Evolutionary conservation across 53 echinoderm and acorn worm genomes (phyloP).

Genomic region (Paracentrotus lividus): DNA sequence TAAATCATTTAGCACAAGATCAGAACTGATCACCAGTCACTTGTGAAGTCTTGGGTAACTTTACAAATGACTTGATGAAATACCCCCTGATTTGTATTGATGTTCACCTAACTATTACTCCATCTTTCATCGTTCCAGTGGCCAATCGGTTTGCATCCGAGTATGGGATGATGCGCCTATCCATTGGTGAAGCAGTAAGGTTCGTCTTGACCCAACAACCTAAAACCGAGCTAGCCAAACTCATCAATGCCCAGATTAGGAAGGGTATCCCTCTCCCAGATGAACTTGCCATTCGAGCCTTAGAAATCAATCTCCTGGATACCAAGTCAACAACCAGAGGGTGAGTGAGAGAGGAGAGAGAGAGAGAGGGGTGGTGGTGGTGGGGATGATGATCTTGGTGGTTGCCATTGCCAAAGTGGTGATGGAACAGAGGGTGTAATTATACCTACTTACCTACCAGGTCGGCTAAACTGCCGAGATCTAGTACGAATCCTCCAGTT

Average conservation of each 20-base stretch:
- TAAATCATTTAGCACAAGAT: no score
- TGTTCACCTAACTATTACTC: not conserved
- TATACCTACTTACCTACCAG: no score
- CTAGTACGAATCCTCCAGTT: no score
- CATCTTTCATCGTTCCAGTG: conserved; percentile 73
- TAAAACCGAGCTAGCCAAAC: conserved; percentile 89
- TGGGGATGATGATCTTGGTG: not conserved
- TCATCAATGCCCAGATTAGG: conserved; percentile 84
- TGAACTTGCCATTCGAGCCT: conserved; percentile 87
- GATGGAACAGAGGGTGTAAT: conserved; percentile 9
- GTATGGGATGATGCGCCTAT: conserved; percentile 95
- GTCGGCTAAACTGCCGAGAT: no score
- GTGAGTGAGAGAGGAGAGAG: conserved; percentile 62
- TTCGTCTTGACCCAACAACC: conserved; percentile 89
- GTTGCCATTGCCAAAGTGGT: not conserved
- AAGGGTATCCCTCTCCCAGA: conserved; percentile 89
- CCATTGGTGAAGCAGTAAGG: conserved; percentile 93
- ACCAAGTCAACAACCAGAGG: conserved; percentile 90
- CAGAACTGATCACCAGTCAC: no score
- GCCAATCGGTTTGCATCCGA: conserved; percentile 96
- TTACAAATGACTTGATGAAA: no score
- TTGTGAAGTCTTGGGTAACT: no score
- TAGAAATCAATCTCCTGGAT: conserved; percentile 89
- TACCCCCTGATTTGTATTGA: no score
- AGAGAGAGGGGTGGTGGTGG: not conserved